A percentile compares a stretch with the other conserved stretches of the same genome.
phyloP scores from a whole-genome alignment of 2,888 invertebrate genomes.

The Drosophila macrospina region DNA sequence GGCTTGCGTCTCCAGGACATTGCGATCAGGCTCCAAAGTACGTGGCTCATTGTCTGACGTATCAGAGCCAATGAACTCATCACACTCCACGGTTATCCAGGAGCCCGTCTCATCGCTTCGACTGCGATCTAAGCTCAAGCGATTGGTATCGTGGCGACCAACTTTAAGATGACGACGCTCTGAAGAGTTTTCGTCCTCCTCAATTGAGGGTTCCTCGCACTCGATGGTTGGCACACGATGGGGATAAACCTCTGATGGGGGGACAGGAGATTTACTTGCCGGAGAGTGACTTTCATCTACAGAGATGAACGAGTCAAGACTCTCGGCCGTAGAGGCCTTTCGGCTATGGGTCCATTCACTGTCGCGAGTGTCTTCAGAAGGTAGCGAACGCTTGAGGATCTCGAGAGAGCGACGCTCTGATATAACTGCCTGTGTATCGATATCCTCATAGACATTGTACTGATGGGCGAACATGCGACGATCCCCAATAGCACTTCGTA shows the following conservation, averaged over 20 bases:
- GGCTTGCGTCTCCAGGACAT: constrained; percentile 86
- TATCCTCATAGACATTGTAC: constrained; percentile 84
- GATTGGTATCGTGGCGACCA: constrained; percentile 79
- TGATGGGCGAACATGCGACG: constrained; percentile 84
- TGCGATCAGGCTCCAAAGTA: constrained; percentile 82
- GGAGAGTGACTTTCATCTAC: constrained; percentile 90
- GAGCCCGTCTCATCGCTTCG: constrained; percentile 90
- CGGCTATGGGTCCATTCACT: constrained; percentile 79
- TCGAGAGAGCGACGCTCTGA: constrained; percentile 88
- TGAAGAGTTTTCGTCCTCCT: constrained; percentile 83
- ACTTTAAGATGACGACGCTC: constrained; percentile 83
- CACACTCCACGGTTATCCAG: constrained; percentile 89
- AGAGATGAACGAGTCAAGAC: constrained; percentile 85
- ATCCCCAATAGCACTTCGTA: constrained; percentile 81
- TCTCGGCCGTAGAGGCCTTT: constrained; percentile 86
- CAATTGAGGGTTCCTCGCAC: constrained; percentile 85
- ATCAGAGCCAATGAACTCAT: constrained; percentile 89
- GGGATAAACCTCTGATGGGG: constrained; percentile 73
- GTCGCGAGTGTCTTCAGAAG: constrained; percentile 85
- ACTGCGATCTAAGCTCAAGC: constrained; percentile 86
- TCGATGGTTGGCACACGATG: constrained; percentile 85
- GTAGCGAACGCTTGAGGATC: constrained; percentile 87
- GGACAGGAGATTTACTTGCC: constrained; percentile 81
- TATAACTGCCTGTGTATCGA: constrained; percentile 88
- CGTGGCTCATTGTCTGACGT: constrained; percentile 87